A percentile compares a stretch with the other conserved stretches of the same genome.
Conservation (phyloP, 2,113 vertebrate species). For the Blennius ocellaris region DNA sequence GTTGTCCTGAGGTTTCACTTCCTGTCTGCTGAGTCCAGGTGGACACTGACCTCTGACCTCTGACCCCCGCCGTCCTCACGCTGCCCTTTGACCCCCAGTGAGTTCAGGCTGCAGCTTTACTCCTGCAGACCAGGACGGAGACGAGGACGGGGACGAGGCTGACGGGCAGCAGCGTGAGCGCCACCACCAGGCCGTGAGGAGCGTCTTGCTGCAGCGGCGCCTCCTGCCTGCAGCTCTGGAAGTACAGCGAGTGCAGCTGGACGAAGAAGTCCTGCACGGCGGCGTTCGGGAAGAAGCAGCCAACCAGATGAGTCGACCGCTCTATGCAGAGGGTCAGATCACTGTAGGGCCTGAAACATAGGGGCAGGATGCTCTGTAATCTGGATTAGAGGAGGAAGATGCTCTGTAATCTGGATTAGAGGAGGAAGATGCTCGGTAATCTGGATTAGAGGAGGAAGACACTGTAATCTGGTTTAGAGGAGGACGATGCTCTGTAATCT, state of each 20-base stretch:
- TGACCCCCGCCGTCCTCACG: no score
- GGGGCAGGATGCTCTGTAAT: no score
- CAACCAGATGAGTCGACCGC: rapidly evolving
- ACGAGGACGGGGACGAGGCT: slow-evolving; percentile 75
- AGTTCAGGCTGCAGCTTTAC: slow-evolving; percentile 25
- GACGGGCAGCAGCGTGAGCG: slow-evolving; percentile 75
- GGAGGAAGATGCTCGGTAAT: no score
- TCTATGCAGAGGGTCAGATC: slow-evolving; percentile 43
- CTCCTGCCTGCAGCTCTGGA: slow-evolving; percentile 57
- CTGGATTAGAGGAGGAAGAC: no score
- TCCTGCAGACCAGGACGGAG: slow-evolving; percentile 71
- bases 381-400: no score
- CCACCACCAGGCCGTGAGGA: slow-evolving; percentile 63
- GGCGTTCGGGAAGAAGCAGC: slow-evolving; percentile 74
- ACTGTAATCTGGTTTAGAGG: no score
- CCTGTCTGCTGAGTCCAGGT: no score
- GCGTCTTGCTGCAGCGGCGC: slow-evolving; percentile 42
- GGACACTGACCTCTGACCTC: no score
- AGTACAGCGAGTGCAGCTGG: slow-evolving; percentile 65
- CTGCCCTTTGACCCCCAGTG: no score
- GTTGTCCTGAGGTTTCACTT: no score
- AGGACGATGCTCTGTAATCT: no score
- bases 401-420: no score
- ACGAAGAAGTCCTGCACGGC: slow-evolving; percentile 68
- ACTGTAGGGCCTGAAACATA: slow-evolving; percentile 66